phyloP scores from a whole-genome alignment of 2,113 vertebrate genomes.

The Bos javanicus region DNA sequence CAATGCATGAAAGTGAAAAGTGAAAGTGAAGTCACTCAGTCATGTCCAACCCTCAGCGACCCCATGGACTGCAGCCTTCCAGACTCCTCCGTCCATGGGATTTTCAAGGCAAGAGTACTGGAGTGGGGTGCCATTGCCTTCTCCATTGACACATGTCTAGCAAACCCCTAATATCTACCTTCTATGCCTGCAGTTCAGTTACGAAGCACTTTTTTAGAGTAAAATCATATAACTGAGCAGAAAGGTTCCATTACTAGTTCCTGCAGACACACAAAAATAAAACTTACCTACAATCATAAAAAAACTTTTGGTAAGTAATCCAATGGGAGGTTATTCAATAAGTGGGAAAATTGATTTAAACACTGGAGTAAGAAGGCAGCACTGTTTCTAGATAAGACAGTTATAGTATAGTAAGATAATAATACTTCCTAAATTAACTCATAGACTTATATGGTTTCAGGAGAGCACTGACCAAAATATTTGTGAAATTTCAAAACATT shows the following conservation, averaged over 20 bases:
- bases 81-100: no score
- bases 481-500: not conserved
- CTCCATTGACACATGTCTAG: not conserved
- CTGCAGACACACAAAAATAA: not conserved
- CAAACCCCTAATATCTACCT: not conserved
- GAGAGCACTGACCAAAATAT: not conserved
- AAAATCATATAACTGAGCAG: not conserved
- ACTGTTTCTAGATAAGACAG: not conserved
- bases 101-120: no score
- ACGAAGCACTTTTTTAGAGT: not conserved
- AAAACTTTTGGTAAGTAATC: not conserved
- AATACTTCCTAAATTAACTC: not conserved
- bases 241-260: not conserved
- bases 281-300: not conserved
- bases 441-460: not conserved
- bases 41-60: no score
- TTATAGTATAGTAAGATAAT: not conserved
- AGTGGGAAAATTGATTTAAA: not conserved
- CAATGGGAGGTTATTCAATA: not conserved
- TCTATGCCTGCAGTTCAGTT: not conserved
- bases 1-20: no score
- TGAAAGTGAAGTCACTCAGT: no score
- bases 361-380: not conserved
- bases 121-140: no score
- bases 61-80: no score